Evolutionary conservation across 2,888 invertebrate genomes (phyloP).

Genomic region (Leuctra nigra): DNA sequence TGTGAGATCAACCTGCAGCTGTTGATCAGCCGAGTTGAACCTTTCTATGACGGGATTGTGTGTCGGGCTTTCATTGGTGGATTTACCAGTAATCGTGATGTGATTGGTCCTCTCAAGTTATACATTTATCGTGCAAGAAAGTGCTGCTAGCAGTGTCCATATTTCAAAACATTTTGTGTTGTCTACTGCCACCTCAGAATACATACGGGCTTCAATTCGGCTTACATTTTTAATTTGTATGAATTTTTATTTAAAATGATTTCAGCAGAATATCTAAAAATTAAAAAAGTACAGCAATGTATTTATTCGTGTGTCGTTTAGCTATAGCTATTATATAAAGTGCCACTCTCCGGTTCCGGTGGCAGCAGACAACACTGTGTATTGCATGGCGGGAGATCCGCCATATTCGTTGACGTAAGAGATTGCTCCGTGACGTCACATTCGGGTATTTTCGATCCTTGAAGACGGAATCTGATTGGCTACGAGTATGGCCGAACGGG

Average conservation of each 20-base stretch:
- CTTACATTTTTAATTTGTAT: too few relatives aligned
- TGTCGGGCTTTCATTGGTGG: conserved; percentile 23
- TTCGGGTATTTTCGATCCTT: conserved; percentile 44
- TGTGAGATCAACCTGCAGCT: conserved; percentile 5
- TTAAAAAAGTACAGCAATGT: too few relatives aligned
- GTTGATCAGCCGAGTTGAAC: conserved; percentile 4
- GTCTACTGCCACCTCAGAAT: too few relatives aligned
- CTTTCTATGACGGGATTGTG: conserved; percentile 20
- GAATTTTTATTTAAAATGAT: too few relatives aligned
- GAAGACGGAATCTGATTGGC: conserved; percentile 44
- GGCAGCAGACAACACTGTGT: conserved; percentile 1
- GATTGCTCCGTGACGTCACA: conserved; percentile 32
- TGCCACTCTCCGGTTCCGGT: too few relatives aligned
- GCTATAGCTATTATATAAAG: too few relatives aligned
- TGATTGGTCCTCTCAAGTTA: conserved; percentile 25
- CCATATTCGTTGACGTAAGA: conserved; percentile 33
- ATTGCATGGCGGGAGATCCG: conserved; percentile 27
- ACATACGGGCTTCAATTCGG: too few relatives aligned
- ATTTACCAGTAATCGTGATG: neutral
- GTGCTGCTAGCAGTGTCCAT: too few relatives aligned
- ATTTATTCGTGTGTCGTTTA: too few relatives aligned
- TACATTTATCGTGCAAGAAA: too few relatives aligned
- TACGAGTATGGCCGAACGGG: conserved; percentile 60
- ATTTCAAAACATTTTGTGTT: too few relatives aligned
- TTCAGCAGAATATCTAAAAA: too few relatives aligned